Evolutionary conservation across 2,797 vertebrate genomes (phyloP).

Genomic region (Leptatherina wallacei): DNA sequence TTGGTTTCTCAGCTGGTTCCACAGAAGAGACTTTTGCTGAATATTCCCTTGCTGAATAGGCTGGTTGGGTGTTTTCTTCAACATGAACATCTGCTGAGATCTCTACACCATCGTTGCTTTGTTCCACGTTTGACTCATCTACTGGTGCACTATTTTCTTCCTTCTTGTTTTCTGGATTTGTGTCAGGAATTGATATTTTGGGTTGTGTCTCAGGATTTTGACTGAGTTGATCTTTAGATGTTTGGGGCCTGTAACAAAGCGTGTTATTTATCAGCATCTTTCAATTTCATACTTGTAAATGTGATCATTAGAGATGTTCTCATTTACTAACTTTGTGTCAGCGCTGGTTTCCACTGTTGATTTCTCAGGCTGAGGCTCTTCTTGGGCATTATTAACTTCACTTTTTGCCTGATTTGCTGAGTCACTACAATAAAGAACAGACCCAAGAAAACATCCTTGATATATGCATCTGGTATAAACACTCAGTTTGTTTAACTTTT

Average conservation of each 20-base stretch:
- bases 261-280: constrained; percentile 16
- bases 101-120: not conserved
- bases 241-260: constrained; percentile 48
- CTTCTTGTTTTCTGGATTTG: constrained; percentile 21
- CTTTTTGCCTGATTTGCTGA: constrained; percentile 29
- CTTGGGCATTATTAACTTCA: constrained; percentile 11
- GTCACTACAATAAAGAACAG: constrained; percentile 28
- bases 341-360: constrained; percentile 25
- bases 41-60: constrained; percentile 6
- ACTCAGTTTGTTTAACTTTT: constrained; percentile 4
- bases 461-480: not conserved
- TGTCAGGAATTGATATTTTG: constrained; percentile 1
- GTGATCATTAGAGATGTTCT: constrained; percentile 13
- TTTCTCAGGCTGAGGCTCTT: constrained; percentile 24
- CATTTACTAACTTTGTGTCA: constrained; percentile 50
- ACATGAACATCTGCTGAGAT: constrained; percentile 8
- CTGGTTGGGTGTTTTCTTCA: constrained; percentile 11
- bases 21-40: constrained; percentile 3
- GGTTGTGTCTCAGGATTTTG: constrained; percentile 10
- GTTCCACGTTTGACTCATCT: not conserved
- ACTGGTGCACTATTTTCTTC: not conserved
- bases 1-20: constrained; percentile 12
- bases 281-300: constrained; percentile 10
- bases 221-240: constrained; percentile 19
- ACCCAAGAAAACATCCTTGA: constrained; percentile 11